phyloP scores from a whole-genome alignment of 30 jellyfish, hydroid and myxozoan species.

The Mastigias papua region DNA sequence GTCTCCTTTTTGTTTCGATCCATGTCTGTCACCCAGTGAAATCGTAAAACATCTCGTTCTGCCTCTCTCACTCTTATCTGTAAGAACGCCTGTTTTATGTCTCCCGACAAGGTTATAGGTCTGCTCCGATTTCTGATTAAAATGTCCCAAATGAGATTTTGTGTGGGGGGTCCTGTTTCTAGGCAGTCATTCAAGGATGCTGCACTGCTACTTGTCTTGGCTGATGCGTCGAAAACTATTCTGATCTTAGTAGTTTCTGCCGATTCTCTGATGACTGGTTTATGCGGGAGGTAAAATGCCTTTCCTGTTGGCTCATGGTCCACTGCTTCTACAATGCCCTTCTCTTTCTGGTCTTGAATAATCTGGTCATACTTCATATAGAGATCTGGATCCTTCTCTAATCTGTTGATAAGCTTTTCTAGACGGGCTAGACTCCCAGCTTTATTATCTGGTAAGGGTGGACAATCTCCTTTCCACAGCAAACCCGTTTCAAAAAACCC shows the following conservation, averaged over 20 bases:
- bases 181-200: slow-evolving; percentile 86
- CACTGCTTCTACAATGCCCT: slow-evolving; percentile 66
- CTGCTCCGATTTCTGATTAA: neutral
- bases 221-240: slow-evolving; percentile 76
- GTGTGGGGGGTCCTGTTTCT: slow-evolving; percentile 83
- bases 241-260: slow-evolving; percentile 69
- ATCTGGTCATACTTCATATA: slow-evolving; percentile 56
- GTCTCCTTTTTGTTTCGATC: slow-evolving; percentile 34
- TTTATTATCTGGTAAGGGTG: slow-evolving; percentile 55
- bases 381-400: slow-evolving; percentile 65
- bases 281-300: slow-evolving; percentile 70
- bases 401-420: slow-evolving; percentile 47
- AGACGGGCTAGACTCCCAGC: slow-evolving; percentile 77
- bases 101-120: slow-evolving; percentile 46
- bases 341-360: slow-evolving; percentile 66
- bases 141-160: neutral
- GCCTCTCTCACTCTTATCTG: slow-evolving; percentile 43
- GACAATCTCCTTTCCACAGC: slow-evolving; percentile 65
- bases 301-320: slow-evolving; percentile 31
- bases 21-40: slow-evolving; percentile 53
- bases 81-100: slow-evolving; percentile 30
- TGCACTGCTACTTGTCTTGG: slow-evolving; percentile 40
- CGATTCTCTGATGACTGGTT: slow-evolving; percentile 56
- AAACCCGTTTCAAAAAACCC: slow-evolving; percentile 80
- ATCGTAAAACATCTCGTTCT: slow-evolving; percentile 64